Percentiles rank a stretch among this genome's conserved stretches.
Conservation (phyloP, 2,888 invertebrate genomes). For the Sylvicola cinctus region DNA sequence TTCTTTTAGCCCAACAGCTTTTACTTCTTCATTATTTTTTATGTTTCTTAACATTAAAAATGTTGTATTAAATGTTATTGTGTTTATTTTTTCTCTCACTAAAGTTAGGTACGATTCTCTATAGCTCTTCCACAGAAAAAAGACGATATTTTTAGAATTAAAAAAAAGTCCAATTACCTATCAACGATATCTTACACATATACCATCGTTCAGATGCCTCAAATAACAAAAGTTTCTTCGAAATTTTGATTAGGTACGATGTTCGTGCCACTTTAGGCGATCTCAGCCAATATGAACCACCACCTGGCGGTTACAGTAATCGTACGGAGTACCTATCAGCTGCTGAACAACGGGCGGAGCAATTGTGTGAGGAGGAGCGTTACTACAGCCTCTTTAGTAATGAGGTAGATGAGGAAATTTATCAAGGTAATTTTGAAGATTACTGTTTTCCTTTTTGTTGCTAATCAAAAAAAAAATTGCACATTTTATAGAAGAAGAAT, state of each 20-base stretch:
- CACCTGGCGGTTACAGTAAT: conserved; percentile 44
- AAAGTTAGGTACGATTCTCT: too few species aligned
- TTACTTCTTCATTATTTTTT: too few species aligned
- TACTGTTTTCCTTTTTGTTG: conserved; percentile 5
- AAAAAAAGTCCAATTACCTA: too few species aligned
- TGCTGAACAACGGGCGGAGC: conserved; percentile 64
- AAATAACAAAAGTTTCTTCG: too few species aligned
- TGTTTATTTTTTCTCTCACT: too few species aligned
- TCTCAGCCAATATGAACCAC: conserved; percentile 57
- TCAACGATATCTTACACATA: too few species aligned
- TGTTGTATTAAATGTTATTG: too few species aligned
- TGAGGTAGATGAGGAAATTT: conserved; percentile 71
- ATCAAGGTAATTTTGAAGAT: conserved; percentile 48
- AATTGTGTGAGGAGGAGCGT: conserved; percentile 85
- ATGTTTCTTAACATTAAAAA: too few species aligned
- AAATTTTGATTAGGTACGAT: conserved; percentile 54
- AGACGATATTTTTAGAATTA: too few species aligned
- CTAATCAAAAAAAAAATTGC: not conserved
- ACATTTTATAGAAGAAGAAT: conserved; percentile 60
- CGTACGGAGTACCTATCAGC: conserved; percentile 39
- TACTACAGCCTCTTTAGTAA: conserved; percentile 75
- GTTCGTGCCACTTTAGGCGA: conserved; percentile 83
- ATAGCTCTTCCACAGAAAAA: too few species aligned
- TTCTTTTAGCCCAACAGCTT: too few species aligned
- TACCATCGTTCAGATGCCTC: too few species aligned